Evolutionary conservation across 1,140 invertebrate genomes (phyloP).

Genomic region (Sminthurinus signatus): DNA sequence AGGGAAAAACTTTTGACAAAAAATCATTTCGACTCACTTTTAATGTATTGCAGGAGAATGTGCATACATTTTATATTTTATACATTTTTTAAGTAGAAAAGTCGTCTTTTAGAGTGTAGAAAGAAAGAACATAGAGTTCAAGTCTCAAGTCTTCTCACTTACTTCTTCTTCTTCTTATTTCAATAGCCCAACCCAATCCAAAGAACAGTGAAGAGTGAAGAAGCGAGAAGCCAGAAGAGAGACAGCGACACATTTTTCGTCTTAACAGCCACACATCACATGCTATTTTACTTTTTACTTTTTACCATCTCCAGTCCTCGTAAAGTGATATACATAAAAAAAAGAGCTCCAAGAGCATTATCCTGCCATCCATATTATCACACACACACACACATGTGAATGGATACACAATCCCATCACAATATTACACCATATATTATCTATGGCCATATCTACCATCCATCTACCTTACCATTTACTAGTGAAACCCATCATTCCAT

Average conservation of each 20-base stretch:
- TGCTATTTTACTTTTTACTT: conserved; percentile 29
- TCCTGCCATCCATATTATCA: too few species aligned
- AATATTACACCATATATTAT: too few species aligned
- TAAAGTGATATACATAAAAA: conserved; percentile 30
- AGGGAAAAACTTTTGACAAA: not conserved
- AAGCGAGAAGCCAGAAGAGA: too few species aligned
- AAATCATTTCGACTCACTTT: conserved; percentile 8
- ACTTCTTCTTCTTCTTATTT: not conserved
- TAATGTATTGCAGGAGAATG: conserved; percentile 2
- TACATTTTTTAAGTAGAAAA: conserved; percentile 3
- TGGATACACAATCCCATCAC: too few species aligned
- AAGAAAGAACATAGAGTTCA: too few species aligned
- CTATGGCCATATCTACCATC: too few species aligned
- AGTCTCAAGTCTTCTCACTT: not conserved
- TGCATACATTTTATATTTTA: not conserved
- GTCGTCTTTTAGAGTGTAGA: not conserved
- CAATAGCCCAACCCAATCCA: not conserved
- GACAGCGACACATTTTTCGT: conserved; percentile 30
- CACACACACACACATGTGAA: too few species aligned
- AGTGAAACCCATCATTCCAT: too few species aligned
- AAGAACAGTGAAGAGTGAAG: too few species aligned
- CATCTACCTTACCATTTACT: too few species aligned
- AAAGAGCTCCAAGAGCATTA: conserved; percentile 20
- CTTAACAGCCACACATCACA: conserved; percentile 31
- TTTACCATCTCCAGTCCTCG: conserved; percentile 1